phyloP scores from a whole-genome alignment of 92 coral and sea anemone species.

The Phenganax marumi region DNA sequence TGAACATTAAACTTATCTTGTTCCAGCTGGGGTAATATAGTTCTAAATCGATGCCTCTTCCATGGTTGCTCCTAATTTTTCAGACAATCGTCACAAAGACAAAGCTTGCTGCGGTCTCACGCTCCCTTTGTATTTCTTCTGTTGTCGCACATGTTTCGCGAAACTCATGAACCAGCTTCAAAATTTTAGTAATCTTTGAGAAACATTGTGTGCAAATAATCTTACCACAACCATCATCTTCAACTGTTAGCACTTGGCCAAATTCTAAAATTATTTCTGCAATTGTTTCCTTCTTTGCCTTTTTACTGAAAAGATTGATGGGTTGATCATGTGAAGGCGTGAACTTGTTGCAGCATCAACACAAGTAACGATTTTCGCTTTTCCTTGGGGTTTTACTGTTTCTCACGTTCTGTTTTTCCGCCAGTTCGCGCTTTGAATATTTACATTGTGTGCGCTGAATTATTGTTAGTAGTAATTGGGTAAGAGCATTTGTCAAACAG shows the following conservation, averaged over 20 bases:
- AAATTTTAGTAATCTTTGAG: neutral
- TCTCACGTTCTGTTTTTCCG: no score
- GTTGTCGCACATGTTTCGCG: neutral
- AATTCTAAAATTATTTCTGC: neutral
- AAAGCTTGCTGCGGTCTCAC: neutral
- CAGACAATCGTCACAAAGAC: neutral
- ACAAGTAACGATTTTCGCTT: neutral
- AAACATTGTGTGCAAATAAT: neutral
- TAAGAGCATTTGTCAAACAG: no score
- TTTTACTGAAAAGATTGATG: neutral
- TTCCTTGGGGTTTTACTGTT: neutral
- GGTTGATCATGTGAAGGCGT: neutral
- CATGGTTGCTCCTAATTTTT: no score
- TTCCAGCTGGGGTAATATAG: no score
- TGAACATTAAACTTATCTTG: no score
- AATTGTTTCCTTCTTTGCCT: neutral
- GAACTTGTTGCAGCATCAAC: slow-evolving; percentile 2
- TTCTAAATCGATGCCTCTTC: no score
- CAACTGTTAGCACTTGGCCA: neutral
- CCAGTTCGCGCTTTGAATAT: no score
- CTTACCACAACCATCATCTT: neutral
- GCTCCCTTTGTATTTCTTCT: neutral
- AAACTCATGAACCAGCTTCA: neutral
- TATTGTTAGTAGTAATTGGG: no score
- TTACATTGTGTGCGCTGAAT: no score